A percentile compares a stretch with the other conserved stretches of the same genome.
phyloP scores from a whole-genome alignment of 1,140 invertebrate genomes.

The Belonocnema kinseyi region DNA sequence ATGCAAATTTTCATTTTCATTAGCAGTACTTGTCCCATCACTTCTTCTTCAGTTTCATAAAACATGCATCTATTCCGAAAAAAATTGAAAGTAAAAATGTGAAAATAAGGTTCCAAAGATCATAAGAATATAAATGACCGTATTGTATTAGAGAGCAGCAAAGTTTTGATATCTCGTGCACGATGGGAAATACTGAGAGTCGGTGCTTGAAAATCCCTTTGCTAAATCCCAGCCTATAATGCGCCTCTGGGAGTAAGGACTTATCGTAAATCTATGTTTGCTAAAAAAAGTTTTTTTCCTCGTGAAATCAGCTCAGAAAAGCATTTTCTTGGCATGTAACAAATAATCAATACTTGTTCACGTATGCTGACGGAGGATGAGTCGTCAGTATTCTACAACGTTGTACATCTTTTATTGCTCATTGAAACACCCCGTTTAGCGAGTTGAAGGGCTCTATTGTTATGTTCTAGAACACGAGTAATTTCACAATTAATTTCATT shows the following conservation, averaged over 20 bases:
- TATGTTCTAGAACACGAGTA: too few species aligned
- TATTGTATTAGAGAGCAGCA: too few species aligned
- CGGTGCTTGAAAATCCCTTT: not conserved
- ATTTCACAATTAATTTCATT: too few species aligned
- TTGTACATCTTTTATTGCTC: not conserved
- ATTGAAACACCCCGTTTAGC: too few species aligned
- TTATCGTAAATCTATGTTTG: constrained; percentile 27
- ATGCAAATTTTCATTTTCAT: constrained; percentile 1
- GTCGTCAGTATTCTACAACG: not conserved
- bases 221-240: constrained; percentile 20
- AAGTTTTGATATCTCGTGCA: not conserved
- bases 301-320: constrained; percentile 15
- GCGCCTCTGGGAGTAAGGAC: not conserved
- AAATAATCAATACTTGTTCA: constrained; percentile 11
- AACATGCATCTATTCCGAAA: too few species aligned
- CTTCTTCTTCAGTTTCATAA: too few species aligned
- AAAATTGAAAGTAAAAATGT: too few species aligned
- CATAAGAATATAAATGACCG: not conserved
- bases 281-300: constrained; percentile 24
- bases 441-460: too few species aligned
- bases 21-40: too few species aligned
- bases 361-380: not conserved
- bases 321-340: not conserved
- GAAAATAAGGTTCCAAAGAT: not conserved
- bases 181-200: not conserved